A percentile compares a stretch with the other conserved stretches of the same genome.
Conservation (phyloP, 2,797 vertebrate genomes). For the Bryconaethiops microstoma region DNA sequence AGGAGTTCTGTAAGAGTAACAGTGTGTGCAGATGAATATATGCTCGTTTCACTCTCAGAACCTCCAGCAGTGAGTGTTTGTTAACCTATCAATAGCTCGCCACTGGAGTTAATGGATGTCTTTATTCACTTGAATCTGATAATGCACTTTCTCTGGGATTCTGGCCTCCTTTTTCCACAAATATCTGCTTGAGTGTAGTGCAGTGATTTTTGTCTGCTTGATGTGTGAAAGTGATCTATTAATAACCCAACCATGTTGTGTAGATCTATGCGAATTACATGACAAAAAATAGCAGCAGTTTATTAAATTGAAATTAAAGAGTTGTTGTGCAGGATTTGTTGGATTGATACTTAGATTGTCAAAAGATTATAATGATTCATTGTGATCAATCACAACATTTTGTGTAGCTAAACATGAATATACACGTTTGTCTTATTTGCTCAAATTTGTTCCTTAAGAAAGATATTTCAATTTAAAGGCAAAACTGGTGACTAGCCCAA, state of each 20-base stretch:
- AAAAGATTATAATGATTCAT: too few species aligned
- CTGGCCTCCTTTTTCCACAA: background rate
- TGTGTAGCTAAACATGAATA: too few species aligned
- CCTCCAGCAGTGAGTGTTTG: background rate
- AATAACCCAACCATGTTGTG: background rate
- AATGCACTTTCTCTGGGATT: background rate
- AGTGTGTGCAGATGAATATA: background rate
- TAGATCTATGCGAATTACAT: background rate
- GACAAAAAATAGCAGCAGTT: too few species aligned
- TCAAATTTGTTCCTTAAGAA: too few species aligned
- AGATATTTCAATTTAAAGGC: too few species aligned
- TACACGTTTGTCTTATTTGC: too few species aligned
- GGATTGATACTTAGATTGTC: too few species aligned
- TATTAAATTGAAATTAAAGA: too few species aligned
- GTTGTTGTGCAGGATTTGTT: too few species aligned
- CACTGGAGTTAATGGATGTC: constrained; percentile 7
- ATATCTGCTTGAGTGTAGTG: constrained; percentile 4
- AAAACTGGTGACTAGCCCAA: background rate
- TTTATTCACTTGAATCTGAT: constrained; percentile 63
- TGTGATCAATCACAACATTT: too few species aligned
- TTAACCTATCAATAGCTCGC: constrained; percentile 5
- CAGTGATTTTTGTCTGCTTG: background rate
- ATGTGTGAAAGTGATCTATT: constrained; percentile 8
- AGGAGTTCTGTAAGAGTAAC: background rate
- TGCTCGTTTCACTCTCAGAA: background rate